Evolutionary conservation across 1,140 invertebrate species (phyloP).

Genomic region (Ceratina japonica): DNA sequence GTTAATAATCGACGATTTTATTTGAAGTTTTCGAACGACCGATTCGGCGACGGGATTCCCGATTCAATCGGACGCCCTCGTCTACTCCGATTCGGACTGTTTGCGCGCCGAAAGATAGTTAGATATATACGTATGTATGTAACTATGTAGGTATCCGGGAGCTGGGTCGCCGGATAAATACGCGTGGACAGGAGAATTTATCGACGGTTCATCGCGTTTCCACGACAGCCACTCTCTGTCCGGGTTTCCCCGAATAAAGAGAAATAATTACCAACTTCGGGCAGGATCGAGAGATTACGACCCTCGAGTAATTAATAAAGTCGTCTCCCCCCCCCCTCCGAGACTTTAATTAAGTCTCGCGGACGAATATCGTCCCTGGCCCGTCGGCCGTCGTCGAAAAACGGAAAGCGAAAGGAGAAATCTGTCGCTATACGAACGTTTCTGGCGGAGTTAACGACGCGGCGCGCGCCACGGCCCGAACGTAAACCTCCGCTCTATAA

Average conservation of each 20-base stretch:
- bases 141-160: not conserved
- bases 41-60: not conserved
- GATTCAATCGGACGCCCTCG: not conserved
- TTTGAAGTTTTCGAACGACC: slow-evolving; percentile 12
- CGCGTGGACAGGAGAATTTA: no score
- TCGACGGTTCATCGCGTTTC: no score
- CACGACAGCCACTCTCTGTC: not conserved
- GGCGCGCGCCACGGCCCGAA: no score
- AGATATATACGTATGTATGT: not conserved
- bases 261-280: not conserved
- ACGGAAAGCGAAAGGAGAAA: not conserved
- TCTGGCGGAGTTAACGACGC: not conserved
- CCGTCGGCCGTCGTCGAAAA: not conserved
- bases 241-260: not conserved
- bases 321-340: not conserved
- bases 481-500: no score
- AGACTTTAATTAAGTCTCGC: not conserved
- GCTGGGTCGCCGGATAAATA: no score
- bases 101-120: not conserved
- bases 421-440: not conserved
- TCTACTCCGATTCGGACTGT: not conserved
- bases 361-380: no score
- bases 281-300: not conserved
- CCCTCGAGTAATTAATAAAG: not conserved
- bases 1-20: slow-evolving; percentile 21